A percentile compares a stretch with the other conserved stretches of the same genome.
These are phyloP conservation scores for Odobenus rosmarus DNA, from an alignment of 2,113 vertebrate species.

Conservation along the genomic window DNA sequence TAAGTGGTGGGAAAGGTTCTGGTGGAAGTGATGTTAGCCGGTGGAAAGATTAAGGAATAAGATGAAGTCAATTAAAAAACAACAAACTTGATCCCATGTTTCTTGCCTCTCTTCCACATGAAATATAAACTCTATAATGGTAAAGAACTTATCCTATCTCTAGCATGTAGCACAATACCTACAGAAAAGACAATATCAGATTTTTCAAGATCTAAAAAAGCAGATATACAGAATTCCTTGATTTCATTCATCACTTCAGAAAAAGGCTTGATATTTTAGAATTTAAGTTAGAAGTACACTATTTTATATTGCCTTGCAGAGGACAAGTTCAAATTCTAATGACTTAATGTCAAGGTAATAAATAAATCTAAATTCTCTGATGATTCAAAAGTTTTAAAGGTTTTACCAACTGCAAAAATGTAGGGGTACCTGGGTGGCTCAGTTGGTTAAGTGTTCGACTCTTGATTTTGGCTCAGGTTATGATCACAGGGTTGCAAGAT, in stretches of 20 bases:
- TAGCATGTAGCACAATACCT: neutral
- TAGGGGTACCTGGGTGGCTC: neutral
- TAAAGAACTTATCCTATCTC: neutral
- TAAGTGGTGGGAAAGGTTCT: neutral
- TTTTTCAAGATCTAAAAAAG: neutral
- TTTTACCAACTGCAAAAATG: neutral
- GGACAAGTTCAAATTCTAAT: slow-evolving; percentile 23
- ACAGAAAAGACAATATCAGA: neutral
- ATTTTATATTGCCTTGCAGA: neutral
- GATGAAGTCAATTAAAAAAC: neutral
- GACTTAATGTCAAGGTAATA: neutral
- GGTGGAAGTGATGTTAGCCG: no score
- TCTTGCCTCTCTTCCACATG: neutral
- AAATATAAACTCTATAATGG: neutral
- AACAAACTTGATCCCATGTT: neutral
- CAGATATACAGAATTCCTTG: neutral
- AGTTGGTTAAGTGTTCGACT: neutral
- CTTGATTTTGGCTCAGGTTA: neutral
- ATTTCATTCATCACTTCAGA: neutral
- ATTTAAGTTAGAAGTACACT: neutral
- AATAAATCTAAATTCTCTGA: neutral
- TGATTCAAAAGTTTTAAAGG: neutral
- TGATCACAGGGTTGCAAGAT: neutral
- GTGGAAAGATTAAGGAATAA: neutral
- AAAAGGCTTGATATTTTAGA: neutral